Base-by-base conservation (phyloP, 1,140 invertebrate species). In the Anoplophora glabripennis region DNA sequence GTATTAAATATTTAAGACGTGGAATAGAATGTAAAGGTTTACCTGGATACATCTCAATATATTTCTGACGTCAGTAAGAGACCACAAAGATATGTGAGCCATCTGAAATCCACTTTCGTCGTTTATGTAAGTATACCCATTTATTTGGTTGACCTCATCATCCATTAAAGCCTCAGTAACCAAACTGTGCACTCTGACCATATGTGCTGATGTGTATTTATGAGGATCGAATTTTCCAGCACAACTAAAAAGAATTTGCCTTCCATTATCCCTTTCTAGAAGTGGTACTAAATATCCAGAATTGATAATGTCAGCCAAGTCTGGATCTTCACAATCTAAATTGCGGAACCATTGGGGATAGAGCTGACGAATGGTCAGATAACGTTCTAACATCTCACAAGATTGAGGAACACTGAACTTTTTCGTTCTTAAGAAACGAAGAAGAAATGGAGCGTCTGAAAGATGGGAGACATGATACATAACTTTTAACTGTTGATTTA, bases 401-500 rank as follows among this genome's bases (percentile, higher is more conserved):
- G 93, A 89, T 67, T 89, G 80, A 0, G 89, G 88, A 11, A 94
- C 82, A 37, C 89, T 89, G 72, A 92, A 94, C 72, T 94, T 94
- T 72, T 92, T 89, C 1, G 89, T 90, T 11, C 92, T 81, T 0
- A 94, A 80, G 69, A 94, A 94, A 40, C 91, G 82, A 12, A 94
- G 77, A 10, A 94, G 80, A 70, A 94, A 94, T 8, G 85, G 79
- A 0, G 86, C 75, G 75, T 94, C 89, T 79, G 74, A 54, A 53
- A 53, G n/a, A n/a, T n/a, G n/a, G n/a, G n/a, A n/a, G n/a, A n/a
- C n/a, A n/a, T n/a, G n/a, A n/a, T n/a, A n/a, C n/a, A n/a, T n/a
- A n/a, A n/a, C n/a, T n/a, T n/a, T n/a, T n/a, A n/a, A n/a, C n/a
- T n/a, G n/a, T n/a, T n/a, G n/a, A n/a, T n/a, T n/a, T n/a, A n/a